A percentile compares a stretch with the other conserved stretches of the same genome.
Conservation (phyloP, 1,140 invertebrate genomes). For the Procambarus virginalis region DNA sequence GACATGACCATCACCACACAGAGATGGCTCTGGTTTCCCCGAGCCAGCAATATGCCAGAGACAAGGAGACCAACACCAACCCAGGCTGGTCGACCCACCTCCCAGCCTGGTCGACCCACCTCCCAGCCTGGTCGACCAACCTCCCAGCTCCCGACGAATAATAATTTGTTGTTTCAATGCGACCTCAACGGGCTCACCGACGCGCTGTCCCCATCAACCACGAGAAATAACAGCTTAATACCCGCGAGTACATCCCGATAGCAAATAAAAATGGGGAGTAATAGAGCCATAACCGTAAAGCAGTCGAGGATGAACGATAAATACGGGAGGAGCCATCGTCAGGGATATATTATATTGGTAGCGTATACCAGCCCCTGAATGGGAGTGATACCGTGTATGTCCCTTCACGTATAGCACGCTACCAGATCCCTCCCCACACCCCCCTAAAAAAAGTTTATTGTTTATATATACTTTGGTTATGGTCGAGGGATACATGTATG, state of each 20-base stretch:
- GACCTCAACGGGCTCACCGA: too few relatives aligned
- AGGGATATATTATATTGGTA: not conserved
- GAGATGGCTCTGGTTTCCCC: too few relatives aligned
- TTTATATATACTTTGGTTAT: not conserved
- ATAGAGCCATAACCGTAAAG: not conserved
- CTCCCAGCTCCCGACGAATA: too few relatives aligned
- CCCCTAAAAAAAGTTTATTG: not conserved
- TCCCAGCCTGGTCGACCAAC: too few relatives aligned
- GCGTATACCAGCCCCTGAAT: not conserved
- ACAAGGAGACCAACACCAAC: too few relatives aligned
- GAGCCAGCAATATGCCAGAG: too few relatives aligned
- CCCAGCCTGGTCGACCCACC: too few relatives aligned
- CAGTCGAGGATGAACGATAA: not conserved
- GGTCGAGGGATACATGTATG: not conserved
- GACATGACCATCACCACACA: too few relatives aligned
- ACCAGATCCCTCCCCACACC: not conserved
- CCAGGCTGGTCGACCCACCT: too few relatives aligned
- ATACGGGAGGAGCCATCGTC: not conserved
- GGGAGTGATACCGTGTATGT: not conserved
- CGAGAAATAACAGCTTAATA: not conserved
- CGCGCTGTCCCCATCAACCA: not conserved
- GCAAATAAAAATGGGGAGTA: constrained; percentile 1
- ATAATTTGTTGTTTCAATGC: too few relatives aligned
- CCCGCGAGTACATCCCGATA: not conserved
- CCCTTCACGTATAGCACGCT: not conserved